Evolutionary conservation across 2,888 invertebrate species (phyloP).

Genomic region (Platerodrilus igneus): DNA sequence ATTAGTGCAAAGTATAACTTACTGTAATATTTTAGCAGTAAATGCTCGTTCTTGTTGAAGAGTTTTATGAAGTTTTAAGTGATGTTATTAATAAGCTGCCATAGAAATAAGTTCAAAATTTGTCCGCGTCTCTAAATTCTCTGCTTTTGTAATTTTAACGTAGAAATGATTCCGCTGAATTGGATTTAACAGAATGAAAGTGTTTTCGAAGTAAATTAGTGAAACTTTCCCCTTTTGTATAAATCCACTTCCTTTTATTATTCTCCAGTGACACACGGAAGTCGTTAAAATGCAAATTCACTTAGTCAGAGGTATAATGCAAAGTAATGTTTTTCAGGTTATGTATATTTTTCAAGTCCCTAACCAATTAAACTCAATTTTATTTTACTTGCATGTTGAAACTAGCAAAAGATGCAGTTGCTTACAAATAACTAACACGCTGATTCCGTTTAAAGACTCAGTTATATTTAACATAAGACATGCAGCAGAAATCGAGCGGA

Average conservation of each 20-base stretch:
- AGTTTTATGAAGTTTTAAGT: background rate
- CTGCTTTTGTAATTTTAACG: conserved; percentile 14
- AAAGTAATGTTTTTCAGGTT: conserved; percentile 18
- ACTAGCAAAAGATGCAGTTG: no score
- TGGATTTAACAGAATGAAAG: conserved; percentile 18
- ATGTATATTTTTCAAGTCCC: no score
- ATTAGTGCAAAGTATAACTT: no score
- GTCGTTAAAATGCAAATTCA: conserved; percentile 23
- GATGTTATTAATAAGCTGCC: conserved; percentile 7
- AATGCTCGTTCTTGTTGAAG: no score
- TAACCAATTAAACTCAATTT: no score
- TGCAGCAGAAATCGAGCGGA: no score
- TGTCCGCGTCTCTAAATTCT: conserved; percentile 3
- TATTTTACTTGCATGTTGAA: no score
- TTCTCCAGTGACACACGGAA: conserved; percentile 22
- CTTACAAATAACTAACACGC: no score
- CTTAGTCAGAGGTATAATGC: conserved; percentile 20
- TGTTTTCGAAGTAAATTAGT: conserved; percentile 21
- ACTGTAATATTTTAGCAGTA: no score
- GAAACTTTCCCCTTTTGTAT: conserved; percentile 20
- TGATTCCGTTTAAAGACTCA: no score
- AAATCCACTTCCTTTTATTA: conserved; percentile 24
- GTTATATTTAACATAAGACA: no score
- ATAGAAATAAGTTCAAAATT: conserved; percentile 11
- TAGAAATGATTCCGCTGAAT: conserved; percentile 12